These are phyloP conservation scores for Dendroctonus ponderosae DNA, from an alignment of 1,140 invertebrate genomes.

Conservation along the genomic window DNA sequence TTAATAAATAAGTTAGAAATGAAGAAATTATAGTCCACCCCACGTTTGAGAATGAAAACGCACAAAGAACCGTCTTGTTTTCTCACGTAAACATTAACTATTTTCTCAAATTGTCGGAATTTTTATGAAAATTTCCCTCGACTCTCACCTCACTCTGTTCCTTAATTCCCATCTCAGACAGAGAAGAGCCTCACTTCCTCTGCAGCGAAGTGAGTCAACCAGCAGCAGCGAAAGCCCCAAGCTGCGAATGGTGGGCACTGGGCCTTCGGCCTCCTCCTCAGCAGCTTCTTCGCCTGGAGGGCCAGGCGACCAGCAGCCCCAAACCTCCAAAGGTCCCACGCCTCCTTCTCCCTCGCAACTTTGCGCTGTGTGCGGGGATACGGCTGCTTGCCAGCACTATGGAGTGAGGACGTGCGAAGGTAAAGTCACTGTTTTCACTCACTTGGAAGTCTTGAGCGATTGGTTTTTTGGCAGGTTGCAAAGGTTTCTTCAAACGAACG, in stretches of 20 bases:
- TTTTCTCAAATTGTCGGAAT: no score
- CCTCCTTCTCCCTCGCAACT: slow-evolving; percentile 78
- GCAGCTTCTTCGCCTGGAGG: slow-evolving; percentile 65
- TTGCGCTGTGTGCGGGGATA: slow-evolving; percentile 98
- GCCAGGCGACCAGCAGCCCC: slow-evolving; percentile 34
- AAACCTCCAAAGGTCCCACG: slow-evolving; percentile 54
- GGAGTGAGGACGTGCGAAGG: slow-evolving; percentile 93
- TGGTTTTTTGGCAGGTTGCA: slow-evolving; percentile 71
- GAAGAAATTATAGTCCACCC: no score
- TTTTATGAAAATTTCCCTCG: no score
- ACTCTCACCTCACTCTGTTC: no score
- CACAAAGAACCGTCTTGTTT: no score
- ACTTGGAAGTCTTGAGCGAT: background rate
- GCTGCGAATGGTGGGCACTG: slow-evolving; percentile 54
- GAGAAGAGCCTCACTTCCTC: slow-evolving; percentile 68
- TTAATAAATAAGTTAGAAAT: no score
- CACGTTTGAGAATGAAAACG: no score
- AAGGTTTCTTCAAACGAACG: slow-evolving; percentile 93
- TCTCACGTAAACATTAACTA: no score
- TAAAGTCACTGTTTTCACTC: background rate
- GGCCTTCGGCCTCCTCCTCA: slow-evolving; percentile 62
- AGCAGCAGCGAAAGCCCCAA: slow-evolving; percentile 68
- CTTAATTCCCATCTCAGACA: slow-evolving; percentile 45
- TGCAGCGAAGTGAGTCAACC: slow-evolving; percentile 74
- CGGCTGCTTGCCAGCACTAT: slow-evolving; percentile 97